These are phyloP conservation scores for Tenthredo livida DNA, from an alignment of 2,888 invertebrate genomes.

Conservation along the genomic window DNA sequence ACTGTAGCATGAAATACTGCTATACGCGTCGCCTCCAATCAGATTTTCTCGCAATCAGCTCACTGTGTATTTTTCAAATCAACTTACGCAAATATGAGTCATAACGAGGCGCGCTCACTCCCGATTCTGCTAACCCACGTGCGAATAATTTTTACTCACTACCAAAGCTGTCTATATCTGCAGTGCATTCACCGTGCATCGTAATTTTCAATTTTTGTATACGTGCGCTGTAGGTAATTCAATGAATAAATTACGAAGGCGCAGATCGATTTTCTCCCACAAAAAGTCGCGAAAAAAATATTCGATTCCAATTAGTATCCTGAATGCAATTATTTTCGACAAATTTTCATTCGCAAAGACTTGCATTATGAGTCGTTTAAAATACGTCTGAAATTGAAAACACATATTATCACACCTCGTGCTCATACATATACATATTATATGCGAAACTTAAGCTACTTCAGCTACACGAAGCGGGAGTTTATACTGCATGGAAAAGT, in stretches of 20 bases:
- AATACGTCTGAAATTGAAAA: neutral
- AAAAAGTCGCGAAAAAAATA: neutral
- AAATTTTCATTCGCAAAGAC: neutral
- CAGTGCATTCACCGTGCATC: neutral
- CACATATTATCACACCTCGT: neutral
- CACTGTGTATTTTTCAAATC: conserved; percentile 62
- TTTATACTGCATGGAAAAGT: conserved; percentile 55
- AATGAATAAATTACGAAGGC: neutral
- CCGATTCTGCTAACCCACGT: conserved; percentile 4
- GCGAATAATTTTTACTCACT: conserved; percentile 31
- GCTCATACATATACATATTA: neutral
- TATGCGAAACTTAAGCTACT: neutral
- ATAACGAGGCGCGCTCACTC: conserved; percentile 52
- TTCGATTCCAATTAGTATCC: neutral
- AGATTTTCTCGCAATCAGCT: conserved; percentile 60
- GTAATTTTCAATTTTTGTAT: neutral
- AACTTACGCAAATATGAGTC: conserved; percentile 56
- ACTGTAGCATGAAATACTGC: conserved; percentile 7
- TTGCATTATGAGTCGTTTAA: neutral
- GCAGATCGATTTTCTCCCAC: neutral
- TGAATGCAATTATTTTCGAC: neutral
- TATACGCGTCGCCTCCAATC: conserved; percentile 51
- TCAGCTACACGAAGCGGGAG: conserved; percentile 6
- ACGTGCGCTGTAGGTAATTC: neutral
- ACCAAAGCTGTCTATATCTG: neutral